A percentile compares a stretch with the other conserved stretches of the same genome.
phyloP scores from a whole-genome alignment of 2,113 vertebrate species.

The Lepisosteus oculatus region DNA sequence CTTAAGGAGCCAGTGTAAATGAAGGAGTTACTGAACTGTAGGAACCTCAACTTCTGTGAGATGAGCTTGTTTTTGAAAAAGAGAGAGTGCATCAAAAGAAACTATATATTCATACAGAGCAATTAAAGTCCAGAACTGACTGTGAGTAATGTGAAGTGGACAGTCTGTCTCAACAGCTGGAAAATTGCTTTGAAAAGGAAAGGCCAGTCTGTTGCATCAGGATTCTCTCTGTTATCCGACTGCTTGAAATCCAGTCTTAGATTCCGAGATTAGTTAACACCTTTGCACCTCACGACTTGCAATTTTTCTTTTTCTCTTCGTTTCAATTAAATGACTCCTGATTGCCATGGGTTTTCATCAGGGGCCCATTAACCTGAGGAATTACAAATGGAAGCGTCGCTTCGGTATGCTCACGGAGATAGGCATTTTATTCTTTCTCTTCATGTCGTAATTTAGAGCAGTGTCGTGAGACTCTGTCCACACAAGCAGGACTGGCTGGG shows the following conservation, averaged over 20 bases:
- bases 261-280: slow-evolving; percentile 34
- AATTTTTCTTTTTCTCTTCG: slow-evolving; percentile 22
- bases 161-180: neutral
- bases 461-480: slow-evolving; percentile 1
- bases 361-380: neutral
- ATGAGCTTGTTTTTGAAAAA: too few relatives aligned
- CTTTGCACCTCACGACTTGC: slow-evolving; percentile 38
- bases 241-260: slow-evolving; percentile 20
- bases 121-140: too few relatives aligned
- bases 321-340: slow-evolving; percentile 48
- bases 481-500: slow-evolving; percentile 10
- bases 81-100: too few relatives aligned
- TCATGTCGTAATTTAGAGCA: neutral
- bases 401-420: slow-evolving; percentile 34
- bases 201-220: neutral
- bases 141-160: neutral
- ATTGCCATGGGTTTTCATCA: slow-evolving; percentile 40
- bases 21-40: too few relatives aligned
- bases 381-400: slow-evolving; percentile 5
- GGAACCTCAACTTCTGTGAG: too few relatives aligned
- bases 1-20: too few relatives aligned
- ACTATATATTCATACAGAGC: too few relatives aligned
- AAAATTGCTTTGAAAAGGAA: neutral
- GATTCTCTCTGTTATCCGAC: neutral
- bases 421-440: slow-evolving; percentile 12